Conservation (phyloP, 2,113 vertebrate genomes). For the Chionodraco myersi region DNA sequence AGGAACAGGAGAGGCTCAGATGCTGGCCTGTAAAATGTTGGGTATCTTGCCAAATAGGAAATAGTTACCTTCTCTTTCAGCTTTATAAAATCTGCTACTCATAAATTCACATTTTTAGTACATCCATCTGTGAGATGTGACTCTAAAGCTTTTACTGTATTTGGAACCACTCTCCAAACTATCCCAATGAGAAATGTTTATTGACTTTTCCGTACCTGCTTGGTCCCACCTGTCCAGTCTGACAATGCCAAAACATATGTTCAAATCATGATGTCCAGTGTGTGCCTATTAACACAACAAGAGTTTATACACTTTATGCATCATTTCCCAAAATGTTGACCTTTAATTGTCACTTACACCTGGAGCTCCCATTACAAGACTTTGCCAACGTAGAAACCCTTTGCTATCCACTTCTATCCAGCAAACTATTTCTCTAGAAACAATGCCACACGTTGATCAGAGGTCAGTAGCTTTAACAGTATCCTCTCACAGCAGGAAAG, state of each 20-base stretch:
- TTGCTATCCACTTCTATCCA: slow-evolving; percentile 37
- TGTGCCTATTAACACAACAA: slow-evolving; percentile 2
- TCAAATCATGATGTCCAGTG: slow-evolving; percentile 10
- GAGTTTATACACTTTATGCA: not conserved
- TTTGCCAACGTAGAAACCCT: slow-evolving; percentile 33
- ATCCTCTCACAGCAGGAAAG: not conserved
- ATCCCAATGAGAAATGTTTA: slow-evolving; percentile 7
- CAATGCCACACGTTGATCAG: slow-evolving; percentile 39
- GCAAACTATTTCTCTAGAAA: slow-evolving; percentile 37
- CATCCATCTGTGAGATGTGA: not conserved
- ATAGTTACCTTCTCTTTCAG: no score
- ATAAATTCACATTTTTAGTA: not conserved
- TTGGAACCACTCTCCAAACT: not conserved
- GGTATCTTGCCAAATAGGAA: not conserved
- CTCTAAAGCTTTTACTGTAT: not conserved
- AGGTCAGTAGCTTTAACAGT: not conserved
- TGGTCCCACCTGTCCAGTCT: not conserved
- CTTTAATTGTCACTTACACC: slow-evolving; percentile 17
- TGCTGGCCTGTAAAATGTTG: not conserved
- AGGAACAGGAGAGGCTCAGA: not conserved
- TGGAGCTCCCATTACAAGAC: slow-evolving; percentile 10
- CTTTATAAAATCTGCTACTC: not conserved
- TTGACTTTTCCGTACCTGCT: not conserved
- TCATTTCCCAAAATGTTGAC: slow-evolving; percentile 1
- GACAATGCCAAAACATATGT: not conserved